A percentile compares a stretch with the other conserved stretches of the same genome.
These are phyloP conservation scores for Steinernema feltiae DNA, from an alignment of 1,140 invertebrate species.

Conservation along the genomic window DNA sequence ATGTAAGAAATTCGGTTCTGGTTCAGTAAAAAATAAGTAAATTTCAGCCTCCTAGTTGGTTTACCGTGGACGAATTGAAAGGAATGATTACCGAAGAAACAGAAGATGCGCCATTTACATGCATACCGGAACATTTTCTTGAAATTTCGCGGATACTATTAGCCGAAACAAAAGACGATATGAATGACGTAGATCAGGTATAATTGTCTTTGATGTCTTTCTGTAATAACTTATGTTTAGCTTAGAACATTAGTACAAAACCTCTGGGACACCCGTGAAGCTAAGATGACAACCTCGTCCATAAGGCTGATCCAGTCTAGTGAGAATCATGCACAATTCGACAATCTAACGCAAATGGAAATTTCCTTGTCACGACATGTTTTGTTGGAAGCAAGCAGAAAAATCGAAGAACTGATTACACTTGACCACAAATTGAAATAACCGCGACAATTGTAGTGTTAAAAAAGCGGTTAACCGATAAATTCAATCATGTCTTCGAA, in stretches of 20 bases:
- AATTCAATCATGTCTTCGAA: too few species aligned
- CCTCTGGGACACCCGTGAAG: background rate
- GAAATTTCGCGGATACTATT: background rate
- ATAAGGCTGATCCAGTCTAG: background rate
- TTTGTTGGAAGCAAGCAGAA: background rate
- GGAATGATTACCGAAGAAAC: background rate
- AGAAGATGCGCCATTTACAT: background rate
- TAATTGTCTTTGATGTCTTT: background rate
- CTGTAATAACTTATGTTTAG: background rate
- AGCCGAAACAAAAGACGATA: background rate
- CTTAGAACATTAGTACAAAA: background rate
- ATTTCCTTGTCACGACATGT: background rate
- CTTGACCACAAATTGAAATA: background rate
- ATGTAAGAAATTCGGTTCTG: background rate
- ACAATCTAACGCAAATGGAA: constrained; percentile 2
- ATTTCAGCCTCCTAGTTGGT: background rate
- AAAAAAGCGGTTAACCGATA: too few species aligned
- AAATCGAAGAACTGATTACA: background rate
- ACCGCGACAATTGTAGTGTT: too few species aligned
- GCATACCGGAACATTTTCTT: background rate
- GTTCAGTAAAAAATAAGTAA: background rate
- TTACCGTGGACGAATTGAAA: background rate
- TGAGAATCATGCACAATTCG: background rate
- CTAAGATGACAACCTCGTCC: background rate
- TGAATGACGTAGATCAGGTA: background rate